A percentile compares a stretch with the other conserved stretches of the same genome.
Evolutionary conservation across 2,113 vertebrate genomes (phyloP).

Genomic region (Tiliqua scincoides): DNA sequence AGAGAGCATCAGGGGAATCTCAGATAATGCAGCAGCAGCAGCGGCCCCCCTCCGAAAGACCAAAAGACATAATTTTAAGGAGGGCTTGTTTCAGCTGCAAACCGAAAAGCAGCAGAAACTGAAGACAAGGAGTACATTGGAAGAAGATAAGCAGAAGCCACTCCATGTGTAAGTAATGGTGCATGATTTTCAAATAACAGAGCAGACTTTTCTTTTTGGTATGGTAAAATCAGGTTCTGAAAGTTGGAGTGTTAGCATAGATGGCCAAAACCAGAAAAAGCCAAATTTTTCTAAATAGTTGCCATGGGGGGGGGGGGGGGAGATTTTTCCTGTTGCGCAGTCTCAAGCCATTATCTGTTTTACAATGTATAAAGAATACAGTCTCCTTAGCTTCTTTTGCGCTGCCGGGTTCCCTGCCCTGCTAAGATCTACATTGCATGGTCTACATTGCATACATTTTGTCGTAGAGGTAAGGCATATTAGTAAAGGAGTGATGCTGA

Average conservation of each 20-base stretch:
- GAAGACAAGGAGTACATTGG: constrained; percentile 72
- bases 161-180: constrained; percentile 80
- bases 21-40: constrained; percentile 78
- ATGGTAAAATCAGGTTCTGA: neutral
- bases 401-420: neutral
- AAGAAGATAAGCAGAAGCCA: constrained; percentile 75
- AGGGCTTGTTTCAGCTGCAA: constrained; percentile 74
- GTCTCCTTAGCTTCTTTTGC: constrained; percentile 37
- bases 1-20: constrained; percentile 65
- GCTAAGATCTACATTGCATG: too few species aligned
- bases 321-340: neutral
- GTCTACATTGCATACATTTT: neutral
- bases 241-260: neutral
- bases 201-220: neutral
- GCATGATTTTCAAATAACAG: constrained; percentile 44
- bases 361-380: constrained; percentile 28
- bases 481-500: neutral
- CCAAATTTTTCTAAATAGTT: neutral
- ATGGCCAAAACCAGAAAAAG: constrained; percentile 22
- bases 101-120: constrained; percentile 68
- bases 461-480: neutral
- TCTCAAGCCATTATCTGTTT: neutral
- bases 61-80: constrained; percentile 62
- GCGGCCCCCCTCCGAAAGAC: constrained; percentile 61
- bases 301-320: neutral